Evolutionary conservation across 1,140 invertebrate species (phyloP), one percentile per base, ranked within the genome.

Genomic region (Papilio machaon): DNA sequence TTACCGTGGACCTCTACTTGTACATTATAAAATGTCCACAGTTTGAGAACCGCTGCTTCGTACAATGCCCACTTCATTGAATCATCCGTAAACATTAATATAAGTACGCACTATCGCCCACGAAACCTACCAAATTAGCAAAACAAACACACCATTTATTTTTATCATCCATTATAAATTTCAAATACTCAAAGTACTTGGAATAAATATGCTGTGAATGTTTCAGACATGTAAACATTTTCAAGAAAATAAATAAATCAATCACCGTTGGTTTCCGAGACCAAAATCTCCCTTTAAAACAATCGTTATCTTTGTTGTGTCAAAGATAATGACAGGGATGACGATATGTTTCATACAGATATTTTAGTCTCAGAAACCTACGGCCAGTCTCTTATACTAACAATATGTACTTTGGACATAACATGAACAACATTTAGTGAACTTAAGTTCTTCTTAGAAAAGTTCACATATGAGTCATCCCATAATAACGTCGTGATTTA

Each of bases 121-220:
- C 76, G 49, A 52, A 70, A 30, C 54, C 30, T 38, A 30, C 76
- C 52, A 78, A 78, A 78, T 78, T 78, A 60, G 54, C 76, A 60
- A 78, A 78, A 78, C 76, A 78, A 78, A 60, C 54, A 60, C 49
- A 38, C 54, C 23, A 78, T 78, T 78, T 60, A 78, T 78, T 58
- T 78, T 58, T 78, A 78, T 54, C 46, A 8, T 46, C 73, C 17
- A 74, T 46, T 49, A 43, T 74, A 19, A 9, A 74, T 23, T 74
- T 47, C 15, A 43, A 49, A 73, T 46, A 35, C n/a, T 43, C 35
- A 9, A 43, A 46, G 38, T n/a, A 1, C 8, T 46, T 8, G n/a
- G n/a, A 73, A 4, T 46, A 46, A 13, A 6, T 35, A 73, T 73
- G 46, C 8, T 15, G 2, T 19, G 13, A 3, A 23, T 74, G 19